Percentiles rank a stretch among this genome's conserved stretches.
Evolutionary conservation across 2,797 vertebrate species (phyloP).

Genomic region (Oceanodroma leucorhoa): DNA sequence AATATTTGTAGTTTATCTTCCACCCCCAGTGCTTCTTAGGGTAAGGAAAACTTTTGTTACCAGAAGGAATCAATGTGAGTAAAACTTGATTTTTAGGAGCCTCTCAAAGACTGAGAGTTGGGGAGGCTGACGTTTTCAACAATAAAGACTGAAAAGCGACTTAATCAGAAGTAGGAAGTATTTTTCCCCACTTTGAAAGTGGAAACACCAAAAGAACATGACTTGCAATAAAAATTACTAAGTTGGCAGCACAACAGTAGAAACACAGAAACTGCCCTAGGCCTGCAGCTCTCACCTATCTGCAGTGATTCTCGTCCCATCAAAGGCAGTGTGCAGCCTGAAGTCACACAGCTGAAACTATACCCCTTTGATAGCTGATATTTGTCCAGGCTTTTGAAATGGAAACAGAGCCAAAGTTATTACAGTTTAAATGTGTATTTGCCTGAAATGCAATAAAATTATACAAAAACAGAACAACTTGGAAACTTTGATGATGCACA

Average conservation of each 20-base stretch:
- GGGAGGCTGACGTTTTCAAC: background rate
- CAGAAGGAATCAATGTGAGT: background rate
- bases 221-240: background rate
- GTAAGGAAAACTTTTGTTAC: background rate
- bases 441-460: background rate
- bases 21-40: background rate
- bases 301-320: background rate
- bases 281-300: background rate
- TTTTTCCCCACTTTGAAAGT: background rate
- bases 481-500: background rate
- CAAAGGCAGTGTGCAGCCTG: background rate
- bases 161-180: background rate
- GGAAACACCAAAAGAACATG: background rate
- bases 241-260: background rate
- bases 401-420: background rate
- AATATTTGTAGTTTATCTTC: background rate
- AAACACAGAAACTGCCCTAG: background rate
- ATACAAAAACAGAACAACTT: background rate
- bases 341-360: conserved; percentile 14
- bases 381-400: background rate
- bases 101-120: background rate
- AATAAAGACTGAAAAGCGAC: background rate
- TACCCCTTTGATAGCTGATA: background rate
- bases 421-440: background rate
- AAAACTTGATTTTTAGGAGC: background rate